Evolutionary conservation across 2,888 invertebrate species (phyloP), one percentile per base, ranked within the genome.

Genomic region (Agrotis segetum): DNA sequence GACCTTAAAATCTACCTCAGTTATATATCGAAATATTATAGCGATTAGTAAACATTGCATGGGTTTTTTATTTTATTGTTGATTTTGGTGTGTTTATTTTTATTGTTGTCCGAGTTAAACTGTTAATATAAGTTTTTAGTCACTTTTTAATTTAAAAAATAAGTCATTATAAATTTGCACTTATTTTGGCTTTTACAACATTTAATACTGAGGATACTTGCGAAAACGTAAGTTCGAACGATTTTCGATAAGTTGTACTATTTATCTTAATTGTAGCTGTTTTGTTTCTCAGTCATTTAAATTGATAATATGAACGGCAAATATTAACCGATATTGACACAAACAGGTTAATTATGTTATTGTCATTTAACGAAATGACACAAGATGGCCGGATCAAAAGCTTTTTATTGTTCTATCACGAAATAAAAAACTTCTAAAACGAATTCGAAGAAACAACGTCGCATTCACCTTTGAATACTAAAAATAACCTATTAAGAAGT

Each of bases 401-500:
- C n/a, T 16, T 72, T 11, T 72, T n/a, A 24, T 61, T 50, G 3
- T 13, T 29, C 4, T 11, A 13, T 46, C 14, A n/a, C 21, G 11
- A 16, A 34, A 40, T 11, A n/a, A 53, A 49, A 19, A 47, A n/a
- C n/a, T 9, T 49, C 5, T 4, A 29, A 11, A 21, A 3, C 7
- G 7, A 19, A 46, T 16, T 11, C 1, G 4, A 50, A 49, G 3
- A 24, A 47, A 29, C 19, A 53, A 47, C 14, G 7, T 21, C n/a
- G 17, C 9, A 21, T 11, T 49, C 16, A 72, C 53, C 46, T 63
- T 52, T 58, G 34, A 44, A 56, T 0, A 29, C 16, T 63, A 34
- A 64, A 59, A 53, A 65, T 60, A 78, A 56, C 21, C 46, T 62
- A 61, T 40, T 19, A 63, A 59, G 63, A 72, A 77, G 67, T 67